Base-by-base conservation (phyloP, 2,888 invertebrate genomes). In the Melanostoma mellinum region DNA sequence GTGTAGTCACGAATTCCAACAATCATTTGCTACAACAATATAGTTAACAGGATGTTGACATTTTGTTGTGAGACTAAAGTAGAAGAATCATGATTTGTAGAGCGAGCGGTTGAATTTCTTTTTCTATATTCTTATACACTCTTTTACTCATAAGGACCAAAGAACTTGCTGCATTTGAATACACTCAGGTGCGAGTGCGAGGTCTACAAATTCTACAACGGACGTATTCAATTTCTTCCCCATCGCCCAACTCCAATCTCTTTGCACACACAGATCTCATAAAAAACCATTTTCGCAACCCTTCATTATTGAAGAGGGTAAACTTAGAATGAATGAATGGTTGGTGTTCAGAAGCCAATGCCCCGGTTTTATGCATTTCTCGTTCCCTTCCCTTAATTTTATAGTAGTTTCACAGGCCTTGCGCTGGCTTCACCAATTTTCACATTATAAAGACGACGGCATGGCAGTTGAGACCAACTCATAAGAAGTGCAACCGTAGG, bases 281-380 rank as follows among this genome's bases (percentile, higher is more conserved):
- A 36, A 52, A 42, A 67, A 75, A 67, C 50, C 58, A 75, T 60
- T 60, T 52, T 20, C 20, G 20, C 52, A 72, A 52, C 71, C 71
- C 71, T 61, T 72, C 74, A 67, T 67, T 58, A 75, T 52, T 75
- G 74, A 77, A 63, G 55, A 69, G 44, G 52, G 20, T 40, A 61
- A 76, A 69, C 61, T 35, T 33, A 50, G 42, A 61, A 69, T 56
- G 55, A 76, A 69, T 69, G 68, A 72, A 72, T 55, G 33, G 72
- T 56, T 71, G 71, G 50, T 50, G 63, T 71, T 71, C 60, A 71
- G 71, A 63, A 71, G 71, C 77, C 71, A 77, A 65, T 77, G 77
- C 77, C 56, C 77, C 56, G 56, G 30, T 50, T 56, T 76, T 52
- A 9, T 35, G n/a, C 10, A 2, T 60, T 9, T 46, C 35, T 20